Percentiles rank a stretch among this genome's conserved stretches.
These are phyloP conservation scores for Camponotus pennsylvanicus DNA, from an alignment of 1,140 invertebrate species.

Conservation along the genomic window DNA sequence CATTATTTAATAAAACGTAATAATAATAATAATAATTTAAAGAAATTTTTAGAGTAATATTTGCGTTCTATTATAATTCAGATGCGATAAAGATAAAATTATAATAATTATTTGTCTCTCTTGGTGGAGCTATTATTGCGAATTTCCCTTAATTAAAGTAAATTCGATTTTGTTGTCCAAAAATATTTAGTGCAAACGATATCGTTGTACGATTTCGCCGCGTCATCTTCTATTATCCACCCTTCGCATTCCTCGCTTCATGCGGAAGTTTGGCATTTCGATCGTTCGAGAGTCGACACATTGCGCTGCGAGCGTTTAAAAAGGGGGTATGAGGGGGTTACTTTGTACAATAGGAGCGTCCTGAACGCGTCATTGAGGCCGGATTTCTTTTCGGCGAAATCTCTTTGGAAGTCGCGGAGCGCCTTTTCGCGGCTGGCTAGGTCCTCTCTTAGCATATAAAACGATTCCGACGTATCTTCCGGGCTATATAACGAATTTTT, in stretches of 20 bases:
- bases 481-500: slow-evolving; percentile 16
- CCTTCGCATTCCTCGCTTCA: no score
- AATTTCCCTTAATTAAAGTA: slow-evolving; percentile 65
- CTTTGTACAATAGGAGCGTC: slow-evolving; percentile 73
- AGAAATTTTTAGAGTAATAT: not conserved
- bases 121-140: slow-evolving; percentile 21
- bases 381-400: slow-evolving; percentile 64
- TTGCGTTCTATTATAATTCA: slow-evolving; percentile 13
- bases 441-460: slow-evolving; percentile 27
- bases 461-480: slow-evolving; percentile 43
- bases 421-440: slow-evolving; percentile 33
- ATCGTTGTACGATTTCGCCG: slow-evolving; percentile 32
- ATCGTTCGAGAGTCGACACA: slow-evolving; percentile 46
- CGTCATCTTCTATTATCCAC: not conserved
- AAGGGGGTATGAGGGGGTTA: slow-evolving; percentile 62
- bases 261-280: slow-evolving; percentile 17
- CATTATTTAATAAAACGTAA: not conserved
- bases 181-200: not conserved
- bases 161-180: slow-evolving; percentile 36
- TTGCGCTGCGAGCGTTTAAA: slow-evolving; percentile 47
- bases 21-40: not conserved
- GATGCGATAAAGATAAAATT: slow-evolving; percentile 11
- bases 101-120: slow-evolving; percentile 41
- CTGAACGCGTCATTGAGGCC: slow-evolving; percentile 63
- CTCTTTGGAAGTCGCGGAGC: slow-evolving; percentile 56